Base-by-base conservation (phyloP, 2,113 vertebrate species). In the Orthonyx spaldingii region DNA sequence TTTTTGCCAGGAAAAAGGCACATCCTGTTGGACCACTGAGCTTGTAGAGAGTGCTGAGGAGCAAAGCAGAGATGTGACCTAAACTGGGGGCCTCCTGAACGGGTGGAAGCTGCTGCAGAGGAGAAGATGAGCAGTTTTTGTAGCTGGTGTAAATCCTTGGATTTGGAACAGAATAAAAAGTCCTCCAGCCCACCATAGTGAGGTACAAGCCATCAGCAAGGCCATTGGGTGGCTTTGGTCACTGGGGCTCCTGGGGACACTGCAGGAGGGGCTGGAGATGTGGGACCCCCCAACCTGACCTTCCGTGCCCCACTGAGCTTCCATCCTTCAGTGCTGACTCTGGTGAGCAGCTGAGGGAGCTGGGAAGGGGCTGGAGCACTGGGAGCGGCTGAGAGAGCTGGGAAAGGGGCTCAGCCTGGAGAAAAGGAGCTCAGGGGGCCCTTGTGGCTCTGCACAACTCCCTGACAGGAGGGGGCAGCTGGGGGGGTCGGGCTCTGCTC, bases 1-100 rank as follows among this genome's bases (percentile, higher is more conserved):
- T 69, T 94, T 94, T 90, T 93, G 64, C 94, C 55, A 89, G 74
- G 53, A 60, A 42, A 84, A 49, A 12, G 84, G 30, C 21, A 26
- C 39, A 32, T 61, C 32, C 68, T 30, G 1, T 26, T 53, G 52
- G 82, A 66, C n/a, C 50, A 3, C 47, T 27, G 83, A 79, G 60
- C 46, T 72, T 52, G 28, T 81, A 16, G 2, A 32, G 85, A 16
- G 32, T 4, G 27, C 10, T 44, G 53, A 68, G 33, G 52, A 21
- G 13, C 41, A 55, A 53, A 46, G 28, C 16, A 13, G 30, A 41
- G 19, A 22, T 16, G 50, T 87, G 64, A 44, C 35, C 32, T 52
- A 9, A 57, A 5, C 2, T 49, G 28, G 13, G 30, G 23, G 19
- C 28, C 28, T 53, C 39, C 33, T 46, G 41, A 21, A 10, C 55